These are phyloP conservation scores for Thunnus thynnus DNA, from an alignment of 2,113 vertebrate genomes.

Conservation along the genomic window DNA sequence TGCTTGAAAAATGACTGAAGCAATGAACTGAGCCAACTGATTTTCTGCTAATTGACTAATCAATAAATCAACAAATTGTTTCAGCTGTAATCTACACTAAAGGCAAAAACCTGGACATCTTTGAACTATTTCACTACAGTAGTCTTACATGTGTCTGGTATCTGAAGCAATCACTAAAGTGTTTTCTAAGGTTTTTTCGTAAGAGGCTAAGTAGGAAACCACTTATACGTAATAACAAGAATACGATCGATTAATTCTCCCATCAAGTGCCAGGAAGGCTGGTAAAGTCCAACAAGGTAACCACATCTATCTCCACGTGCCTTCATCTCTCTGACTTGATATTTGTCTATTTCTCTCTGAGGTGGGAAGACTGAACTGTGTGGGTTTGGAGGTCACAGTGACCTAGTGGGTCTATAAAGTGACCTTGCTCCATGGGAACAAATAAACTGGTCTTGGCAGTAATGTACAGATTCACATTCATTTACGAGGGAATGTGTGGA, in stretches of 20 bases:
- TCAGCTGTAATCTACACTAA: too few relatives aligned
- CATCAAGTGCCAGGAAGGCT: neutral
- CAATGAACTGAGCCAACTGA: too few relatives aligned
- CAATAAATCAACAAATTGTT: too few relatives aligned
- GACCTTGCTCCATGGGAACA: slow-evolving; percentile 1
- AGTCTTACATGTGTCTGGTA: neutral
- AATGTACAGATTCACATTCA: neutral
- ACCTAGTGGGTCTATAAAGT: slow-evolving; percentile 14
- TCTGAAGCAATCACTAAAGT: too few relatives aligned
- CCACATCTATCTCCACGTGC: neutral
- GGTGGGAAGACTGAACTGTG: slow-evolving; percentile 21
- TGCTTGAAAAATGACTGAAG: too few relatives aligned
- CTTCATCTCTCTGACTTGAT: neutral
- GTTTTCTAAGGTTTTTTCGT: neutral
- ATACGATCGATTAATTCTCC: neutral
- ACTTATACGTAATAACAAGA: neutral
- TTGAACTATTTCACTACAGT: neutral
- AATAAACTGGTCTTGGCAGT: slow-evolving; percentile 6
- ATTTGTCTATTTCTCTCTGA: neutral
- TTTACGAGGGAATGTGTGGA: too few relatives aligned
- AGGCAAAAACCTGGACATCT: neutral
- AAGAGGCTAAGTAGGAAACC: neutral
- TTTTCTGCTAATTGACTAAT: too few relatives aligned
- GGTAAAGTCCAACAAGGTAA: neutral
- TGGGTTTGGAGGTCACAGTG: slow-evolving; percentile 45